Percentiles rank a stretch among this genome's conserved stretches.
phyloP scores from a whole-genome alignment of 2,113 vertebrate genomes.

The Ardeotis arabs region DNA sequence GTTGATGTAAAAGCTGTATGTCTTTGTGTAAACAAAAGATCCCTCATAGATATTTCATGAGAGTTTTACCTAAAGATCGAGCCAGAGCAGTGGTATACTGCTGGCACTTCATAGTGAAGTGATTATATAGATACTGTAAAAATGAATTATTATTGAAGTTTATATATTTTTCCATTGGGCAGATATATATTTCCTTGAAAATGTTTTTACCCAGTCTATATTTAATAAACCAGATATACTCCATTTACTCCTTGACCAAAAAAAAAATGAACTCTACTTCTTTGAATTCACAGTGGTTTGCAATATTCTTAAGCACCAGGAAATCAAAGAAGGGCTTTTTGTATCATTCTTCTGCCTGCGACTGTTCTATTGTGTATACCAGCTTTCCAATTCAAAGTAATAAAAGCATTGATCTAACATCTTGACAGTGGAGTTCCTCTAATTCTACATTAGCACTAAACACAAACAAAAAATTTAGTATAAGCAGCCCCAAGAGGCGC shows the following conservation, averaged over 20 bases:
- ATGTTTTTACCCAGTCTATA: not conserved
- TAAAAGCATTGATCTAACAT: conserved; percentile 61
- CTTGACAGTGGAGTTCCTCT: conserved; percentile 57
- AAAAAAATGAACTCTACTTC: not conserved
- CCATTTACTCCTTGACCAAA: not conserved
- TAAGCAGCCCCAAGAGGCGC: conserved; percentile 10
- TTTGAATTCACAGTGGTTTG: not conserved
- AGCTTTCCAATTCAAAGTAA: conserved; percentile 61
- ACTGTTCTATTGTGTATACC: conserved; percentile 26
- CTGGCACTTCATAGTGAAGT: not conserved
- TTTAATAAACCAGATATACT: not conserved
- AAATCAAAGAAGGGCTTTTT: conserved; percentile 39
- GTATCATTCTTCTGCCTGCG: not conserved
- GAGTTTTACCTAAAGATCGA: not conserved
- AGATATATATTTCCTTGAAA: not conserved
- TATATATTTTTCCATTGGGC: not conserved
- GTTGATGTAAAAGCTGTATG: not conserved
- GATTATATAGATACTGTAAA: not conserved
- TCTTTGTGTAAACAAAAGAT: not conserved
- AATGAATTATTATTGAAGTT: not conserved
- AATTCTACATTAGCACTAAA: conserved; percentile 62
- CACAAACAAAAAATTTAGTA: conserved; percentile 62
- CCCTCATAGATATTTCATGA: not conserved
- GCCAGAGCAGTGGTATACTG: not conserved
- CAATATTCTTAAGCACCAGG: conserved; percentile 6